Conservation (phyloP, 2,113 vertebrate genomes). For the Athene cunicularia region DNA sequence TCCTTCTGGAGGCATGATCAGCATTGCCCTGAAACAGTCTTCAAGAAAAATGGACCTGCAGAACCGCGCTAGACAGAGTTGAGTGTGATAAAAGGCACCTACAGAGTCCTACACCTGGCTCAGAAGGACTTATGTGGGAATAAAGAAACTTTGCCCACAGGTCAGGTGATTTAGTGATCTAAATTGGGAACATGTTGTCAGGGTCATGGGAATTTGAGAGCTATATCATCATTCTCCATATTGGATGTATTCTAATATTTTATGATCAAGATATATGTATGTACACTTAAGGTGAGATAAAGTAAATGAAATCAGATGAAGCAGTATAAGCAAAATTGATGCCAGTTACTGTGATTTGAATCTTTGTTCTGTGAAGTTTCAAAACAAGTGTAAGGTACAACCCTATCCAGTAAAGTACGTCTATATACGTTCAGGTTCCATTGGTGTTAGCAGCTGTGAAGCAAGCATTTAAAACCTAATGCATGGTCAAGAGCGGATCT, state of each 20-base stretch:
- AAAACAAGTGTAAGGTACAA: not conserved
- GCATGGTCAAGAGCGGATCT: not conserved
- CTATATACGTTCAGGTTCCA: not conserved
- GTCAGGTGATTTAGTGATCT: not conserved
- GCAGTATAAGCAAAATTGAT: not conserved
- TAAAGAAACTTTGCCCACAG: not conserved
- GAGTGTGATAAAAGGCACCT: not conserved
- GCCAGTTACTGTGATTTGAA: not conserved
- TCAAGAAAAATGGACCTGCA: not conserved
- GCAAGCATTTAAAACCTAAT: not conserved
- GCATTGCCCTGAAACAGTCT: not conserved
- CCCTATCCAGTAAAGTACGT: not conserved
- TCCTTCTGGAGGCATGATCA: not conserved
- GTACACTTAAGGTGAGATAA: not conserved
- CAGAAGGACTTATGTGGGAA: rapidly evolving
- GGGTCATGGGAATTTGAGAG: not conserved
- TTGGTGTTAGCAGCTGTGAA: not conserved
- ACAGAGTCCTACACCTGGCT: not conserved
- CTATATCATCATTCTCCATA: not conserved
- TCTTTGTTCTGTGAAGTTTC: not conserved
- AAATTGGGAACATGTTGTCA: rapidly evolving
- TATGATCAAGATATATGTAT: not conserved
- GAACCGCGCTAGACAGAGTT: not conserved
- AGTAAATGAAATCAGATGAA: not conserved
- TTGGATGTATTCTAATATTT: not conserved